These are phyloP conservation scores for Abscondita cerata DNA, from an alignment of 2,888 invertebrate species.

Conservation along the genomic window DNA sequence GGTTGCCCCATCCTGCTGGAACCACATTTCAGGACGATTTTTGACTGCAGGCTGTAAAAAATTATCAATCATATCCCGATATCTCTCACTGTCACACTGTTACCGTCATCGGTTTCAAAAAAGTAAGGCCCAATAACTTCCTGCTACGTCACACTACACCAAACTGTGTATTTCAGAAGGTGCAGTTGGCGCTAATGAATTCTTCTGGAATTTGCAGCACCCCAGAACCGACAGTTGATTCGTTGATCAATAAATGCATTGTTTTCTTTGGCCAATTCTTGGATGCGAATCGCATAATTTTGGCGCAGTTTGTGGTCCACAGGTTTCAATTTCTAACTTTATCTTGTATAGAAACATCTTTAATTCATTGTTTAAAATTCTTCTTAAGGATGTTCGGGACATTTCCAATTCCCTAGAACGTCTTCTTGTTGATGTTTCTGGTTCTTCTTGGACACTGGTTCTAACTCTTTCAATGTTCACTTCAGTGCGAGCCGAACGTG, in stretches of 20 bases:
- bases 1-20: constrained; percentile 28
- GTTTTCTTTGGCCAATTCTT: constrained; percentile 9
- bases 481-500: too few species aligned
- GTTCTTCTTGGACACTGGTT: too few species aligned
- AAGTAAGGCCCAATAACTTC: constrained; percentile 3
- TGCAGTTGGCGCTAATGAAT: constrained; percentile 11
- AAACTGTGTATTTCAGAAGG: constrained; percentile 3
- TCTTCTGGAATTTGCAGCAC: constrained; percentile 1
- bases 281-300: not conserved
- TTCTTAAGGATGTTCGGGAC: too few species aligned
- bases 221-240: constrained; percentile 4
- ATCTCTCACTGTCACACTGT: constrained; percentile 4
- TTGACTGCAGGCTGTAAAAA: constrained; percentile 5
- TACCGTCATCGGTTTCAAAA: constrained; percentile 3
- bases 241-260: not conserved
- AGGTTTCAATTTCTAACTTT: not conserved
- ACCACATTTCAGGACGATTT: constrained; percentile 21
- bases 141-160: constrained; percentile 8
- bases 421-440: too few species aligned
- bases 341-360: not conserved
- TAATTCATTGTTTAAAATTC: too few species aligned
- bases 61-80: constrained; percentile 7
- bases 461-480: too few species aligned
- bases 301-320: not conserved
- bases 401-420: too few species aligned